Conservation (phyloP, 2,797 vertebrate species). For the Premnoplex brunnescens region DNA sequence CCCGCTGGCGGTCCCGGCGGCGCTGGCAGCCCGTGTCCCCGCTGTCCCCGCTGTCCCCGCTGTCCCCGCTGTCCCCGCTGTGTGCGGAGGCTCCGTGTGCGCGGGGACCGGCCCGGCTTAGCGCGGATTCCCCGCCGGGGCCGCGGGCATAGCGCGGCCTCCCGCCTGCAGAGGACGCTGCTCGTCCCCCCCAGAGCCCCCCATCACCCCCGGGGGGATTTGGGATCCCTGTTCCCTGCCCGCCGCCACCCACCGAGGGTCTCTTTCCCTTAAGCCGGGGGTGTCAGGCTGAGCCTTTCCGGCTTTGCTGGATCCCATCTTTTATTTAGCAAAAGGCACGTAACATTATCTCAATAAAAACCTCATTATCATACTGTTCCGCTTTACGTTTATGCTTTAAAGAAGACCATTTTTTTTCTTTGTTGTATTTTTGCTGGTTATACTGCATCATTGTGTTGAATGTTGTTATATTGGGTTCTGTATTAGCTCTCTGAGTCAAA, state of each 20-base stretch:
- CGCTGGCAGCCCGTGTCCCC: not conserved
- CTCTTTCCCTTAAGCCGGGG: fast-evolving
- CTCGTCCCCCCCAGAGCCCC: too few species aligned
- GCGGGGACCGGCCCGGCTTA: not conserved
- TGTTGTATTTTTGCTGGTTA: not conserved
- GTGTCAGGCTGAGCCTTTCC: not conserved
- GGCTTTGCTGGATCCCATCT: fast-evolving
- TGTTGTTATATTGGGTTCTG: not conserved
- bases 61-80: not conserved
- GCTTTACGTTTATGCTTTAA: not conserved
- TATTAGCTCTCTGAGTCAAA: not conserved
- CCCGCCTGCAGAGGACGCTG: not conserved
- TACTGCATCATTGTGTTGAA: not conserved
- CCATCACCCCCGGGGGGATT: not conserved
- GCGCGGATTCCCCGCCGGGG: not conserved
- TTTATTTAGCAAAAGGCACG: not conserved
- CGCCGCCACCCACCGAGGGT: fast-evolving
- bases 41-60: not conserved
- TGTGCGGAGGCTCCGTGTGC: not conserved
- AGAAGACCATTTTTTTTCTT: not conserved
- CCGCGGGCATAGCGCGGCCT: not conserved
- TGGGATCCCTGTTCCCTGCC: not conserved
- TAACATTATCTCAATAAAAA: not conserved
- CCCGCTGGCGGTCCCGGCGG: not conserved
- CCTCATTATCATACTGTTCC: fast-evolving